Percentiles rank a stretch among this genome's conserved stretches.
Evolutionary conservation across 2,113 vertebrate species (phyloP).

Genomic region (Agapornis roseicollis): DNA sequence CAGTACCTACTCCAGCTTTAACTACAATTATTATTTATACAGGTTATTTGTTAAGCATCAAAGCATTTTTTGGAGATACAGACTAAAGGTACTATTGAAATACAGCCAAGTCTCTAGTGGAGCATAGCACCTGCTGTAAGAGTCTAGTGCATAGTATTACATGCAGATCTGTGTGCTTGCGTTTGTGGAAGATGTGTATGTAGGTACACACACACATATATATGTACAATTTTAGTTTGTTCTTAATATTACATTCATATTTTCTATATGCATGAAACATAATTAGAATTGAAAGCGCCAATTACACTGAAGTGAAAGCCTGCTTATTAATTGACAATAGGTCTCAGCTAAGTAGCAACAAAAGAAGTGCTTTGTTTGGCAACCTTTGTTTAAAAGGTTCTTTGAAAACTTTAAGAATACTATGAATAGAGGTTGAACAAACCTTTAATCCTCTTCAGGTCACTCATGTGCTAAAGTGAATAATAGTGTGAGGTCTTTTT

Average conservation of each 20-base stretch:
- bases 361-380: constrained; percentile 75
- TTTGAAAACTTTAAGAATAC: constrained; percentile 63
- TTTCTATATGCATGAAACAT: background rate
- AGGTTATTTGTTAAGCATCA: background rate
- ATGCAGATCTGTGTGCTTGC: background rate
- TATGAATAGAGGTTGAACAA: constrained; percentile 71
- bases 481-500: constrained; percentile 68
- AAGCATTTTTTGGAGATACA: background rate
- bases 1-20: background rate
- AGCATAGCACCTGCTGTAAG: background rate
- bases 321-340: constrained; percentile 70
- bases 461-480: constrained; percentile 77
- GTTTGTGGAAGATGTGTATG: background rate
- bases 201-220: background rate
- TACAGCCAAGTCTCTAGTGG: background rate
- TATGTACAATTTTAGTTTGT: background rate
- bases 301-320: constrained; percentile 68
- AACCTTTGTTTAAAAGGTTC: constrained; percentile 71
- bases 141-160: background rate
- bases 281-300: constrained; percentile 65
- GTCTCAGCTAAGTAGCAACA: constrained; percentile 66
- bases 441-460: constrained; percentile 69
- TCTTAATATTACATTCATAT: background rate
- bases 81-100: background rate
- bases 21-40: background rate